Evolutionary conservation across 1,140 invertebrate species (phyloP).

Genomic region (Pemphigus obesinymphae): DNA sequence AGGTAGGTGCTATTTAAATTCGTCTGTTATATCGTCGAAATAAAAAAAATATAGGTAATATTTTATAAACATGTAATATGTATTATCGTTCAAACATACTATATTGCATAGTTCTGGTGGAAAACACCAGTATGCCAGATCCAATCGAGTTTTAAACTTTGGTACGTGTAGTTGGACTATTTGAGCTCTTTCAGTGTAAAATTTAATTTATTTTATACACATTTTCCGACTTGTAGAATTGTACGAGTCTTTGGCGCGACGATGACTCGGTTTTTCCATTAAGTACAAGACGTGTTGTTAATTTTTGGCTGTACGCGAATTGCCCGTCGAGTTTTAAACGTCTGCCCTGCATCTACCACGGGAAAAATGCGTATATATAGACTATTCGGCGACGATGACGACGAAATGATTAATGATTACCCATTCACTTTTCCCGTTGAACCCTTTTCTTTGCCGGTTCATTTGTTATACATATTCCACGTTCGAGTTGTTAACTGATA

Average conservation of each 20-base stretch:
- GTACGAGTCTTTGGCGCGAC: background rate
- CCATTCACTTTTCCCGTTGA: slow-evolving; percentile 4
- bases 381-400: background rate
- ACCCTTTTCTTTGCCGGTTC: slow-evolving; percentile 4
- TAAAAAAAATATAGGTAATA: too few species aligned
- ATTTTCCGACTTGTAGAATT: background rate
- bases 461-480: slow-evolving; percentile 14
- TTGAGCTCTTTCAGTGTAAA: background rate
- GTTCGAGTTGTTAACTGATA: slow-evolving; percentile 22
- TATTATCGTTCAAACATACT: too few species aligned
- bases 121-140: too few species aligned
- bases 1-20: too few species aligned
- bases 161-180: background rate
- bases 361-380: background rate
- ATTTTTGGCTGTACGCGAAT: background rate
- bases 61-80: too few species aligned
- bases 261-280: background rate
- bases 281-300: background rate
- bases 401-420: slow-evolving; percentile 25
- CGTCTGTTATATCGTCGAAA: too few species aligned
- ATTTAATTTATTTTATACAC: background rate
- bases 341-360: background rate
- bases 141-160: too few species aligned
- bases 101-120: too few species aligned
- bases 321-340: background rate